Evolutionary conservation across 2,888 invertebrate genomes (phyloP), one percentile per base, ranked within the genome.

Genomic region (Poecilus cupreus): DNA sequence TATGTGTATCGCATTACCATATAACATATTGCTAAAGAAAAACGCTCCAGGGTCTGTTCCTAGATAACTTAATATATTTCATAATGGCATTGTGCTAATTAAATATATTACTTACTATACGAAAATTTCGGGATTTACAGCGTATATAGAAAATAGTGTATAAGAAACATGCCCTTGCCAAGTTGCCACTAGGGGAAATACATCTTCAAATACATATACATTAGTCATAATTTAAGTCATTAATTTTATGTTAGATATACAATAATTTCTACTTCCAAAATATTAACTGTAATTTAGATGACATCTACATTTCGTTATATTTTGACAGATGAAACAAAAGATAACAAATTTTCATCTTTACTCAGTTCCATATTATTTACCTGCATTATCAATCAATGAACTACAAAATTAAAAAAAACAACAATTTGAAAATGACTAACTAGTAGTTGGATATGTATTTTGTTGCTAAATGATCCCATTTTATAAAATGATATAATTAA

Each of bases 81-180:
- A 49, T 18, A 26, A 18, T 16, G 11, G 18, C 8, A 37, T 37
- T 11, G n/a, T 24, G 11, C 13, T 22, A 10, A 32, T 51, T 51
- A 11, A 32, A 74, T 49, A 13, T 10, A 10, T 20, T 10, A 76
- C 82, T 83, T 85, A 88, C 87, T 84, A 84, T 77, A 83, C 83
- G 16, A 87, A 81, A 57, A 88, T 84, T 4, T 68, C 11, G 3
- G 88, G 87, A 84, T 87, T 87, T 2, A 87, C 86, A 6, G 86
- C 87, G 83, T 88, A 86, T 39, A 88, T 78, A 3, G 89, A 89
- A 88, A 89, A 88, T 51, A 88, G 74, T 10, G 87, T 84, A 82
- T 88, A 89, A 6, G 88, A 86, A 10, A 87, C 51, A 20, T 88
- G 83, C 18, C 89, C 88, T 83, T 89, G 89, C 3, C 87, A 82